These are phyloP conservation scores for Cloeon dipterum DNA, from an alignment of 2,888 invertebrate genomes.

Conservation along the genomic window DNA sequence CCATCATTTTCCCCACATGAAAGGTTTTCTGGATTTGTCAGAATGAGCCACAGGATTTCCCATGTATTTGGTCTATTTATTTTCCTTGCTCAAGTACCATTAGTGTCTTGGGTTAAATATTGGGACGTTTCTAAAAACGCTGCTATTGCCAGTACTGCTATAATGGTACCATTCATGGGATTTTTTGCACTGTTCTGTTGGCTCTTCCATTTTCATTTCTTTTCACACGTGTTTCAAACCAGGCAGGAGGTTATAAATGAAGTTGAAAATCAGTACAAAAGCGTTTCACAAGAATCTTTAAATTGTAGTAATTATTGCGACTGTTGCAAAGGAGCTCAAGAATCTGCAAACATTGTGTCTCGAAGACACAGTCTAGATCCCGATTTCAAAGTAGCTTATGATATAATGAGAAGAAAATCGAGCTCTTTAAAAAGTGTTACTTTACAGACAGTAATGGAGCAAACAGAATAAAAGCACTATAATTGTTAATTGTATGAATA, in stretches of 20 bases:
- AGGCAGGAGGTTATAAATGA: neutral
- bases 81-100: slow-evolving; percentile 30
- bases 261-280: neutral
- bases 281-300: no score
- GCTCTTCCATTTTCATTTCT: neutral
- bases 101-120: slow-evolving; percentile 33
- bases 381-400: no score
- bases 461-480: no score
- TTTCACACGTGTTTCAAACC: neutral
- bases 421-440: no score
- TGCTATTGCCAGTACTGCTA: slow-evolving; percentile 18
- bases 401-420: no score
- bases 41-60: slow-evolving; percentile 32
- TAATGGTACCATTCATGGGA: slow-evolving; percentile 20
- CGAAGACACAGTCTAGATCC: no score
- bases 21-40: slow-evolving; percentile 20
- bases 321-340: no score
- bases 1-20: slow-evolving; percentile 11
- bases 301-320: no score
- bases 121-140: slow-evolving; percentile 14
- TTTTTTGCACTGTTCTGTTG: neutral
- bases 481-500: no score
- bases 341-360: no score
- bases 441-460: no score
- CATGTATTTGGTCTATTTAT: slow-evolving; percentile 32